phyloP scores from a whole-genome alignment of 2,888 invertebrate genomes.

The Vesta saturnalis region DNA sequence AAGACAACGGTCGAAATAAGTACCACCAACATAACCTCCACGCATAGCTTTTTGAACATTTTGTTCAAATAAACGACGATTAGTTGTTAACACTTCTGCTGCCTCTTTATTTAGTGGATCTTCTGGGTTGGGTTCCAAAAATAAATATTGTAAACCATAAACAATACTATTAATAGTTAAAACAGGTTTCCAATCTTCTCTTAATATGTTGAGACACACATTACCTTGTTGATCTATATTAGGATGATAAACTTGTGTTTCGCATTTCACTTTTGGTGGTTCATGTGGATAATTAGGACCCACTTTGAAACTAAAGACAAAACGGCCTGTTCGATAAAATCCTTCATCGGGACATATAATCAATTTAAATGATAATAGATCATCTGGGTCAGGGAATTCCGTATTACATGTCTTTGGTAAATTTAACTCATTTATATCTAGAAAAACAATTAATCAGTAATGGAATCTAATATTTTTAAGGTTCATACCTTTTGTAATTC shows the following conservation, averaged over 20 bases:
- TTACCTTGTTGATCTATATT: constrained; percentile 98
- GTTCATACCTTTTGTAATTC: constrained; percentile 92
- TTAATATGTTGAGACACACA: constrained; percentile 95
- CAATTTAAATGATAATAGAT: constrained; percentile 94
- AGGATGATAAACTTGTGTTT: constrained; percentile 97
- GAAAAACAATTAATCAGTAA: constrained; percentile 54
- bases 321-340: constrained; percentile 93
- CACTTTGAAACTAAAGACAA: constrained; percentile 97
- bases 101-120: constrained; percentile 99
- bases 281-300: constrained; percentile 98
- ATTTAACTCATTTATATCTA: constrained; percentile 97
- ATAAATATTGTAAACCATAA: constrained; percentile 96
- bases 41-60: constrained; percentile 97
- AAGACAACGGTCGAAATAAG: constrained; percentile 95
- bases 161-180: constrained; percentile 97
- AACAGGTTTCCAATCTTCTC: constrained; percentile 99
- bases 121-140: constrained; percentile 98
- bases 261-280: constrained; percentile 98
- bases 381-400: constrained; percentile 96
- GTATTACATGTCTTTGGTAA: constrained; percentile 96
- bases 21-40: constrained; percentile 93
- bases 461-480: constrained; percentile 1
- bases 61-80: constrained; percentile 92
- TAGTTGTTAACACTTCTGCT: constrained; percentile 95
- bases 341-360: constrained; percentile 98